Conservation (phyloP, 2,113 vertebrate genomes). For the Tonatia bakeri region DNA sequence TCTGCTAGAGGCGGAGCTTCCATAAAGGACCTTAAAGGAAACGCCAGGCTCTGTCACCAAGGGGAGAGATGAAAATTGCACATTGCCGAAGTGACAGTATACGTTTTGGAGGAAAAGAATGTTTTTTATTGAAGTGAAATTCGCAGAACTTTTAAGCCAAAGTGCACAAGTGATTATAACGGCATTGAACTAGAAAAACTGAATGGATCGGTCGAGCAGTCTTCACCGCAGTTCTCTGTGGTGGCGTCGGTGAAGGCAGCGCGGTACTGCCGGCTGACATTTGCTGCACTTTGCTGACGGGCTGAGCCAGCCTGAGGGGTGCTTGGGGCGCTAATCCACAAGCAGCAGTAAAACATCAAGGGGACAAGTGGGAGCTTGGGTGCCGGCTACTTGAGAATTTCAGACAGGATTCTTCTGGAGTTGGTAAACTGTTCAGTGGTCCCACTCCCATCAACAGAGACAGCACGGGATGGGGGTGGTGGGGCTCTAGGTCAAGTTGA, state of each 20-base stretch:
- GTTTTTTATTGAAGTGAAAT: conserved; percentile 38
- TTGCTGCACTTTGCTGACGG: background rate
- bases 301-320: background rate
- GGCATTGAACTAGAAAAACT: conserved; percentile 1
- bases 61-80: background rate
- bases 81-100: background rate
- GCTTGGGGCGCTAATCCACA: background rate
- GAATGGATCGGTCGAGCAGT: background rate
- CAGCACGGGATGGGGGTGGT: background rate
- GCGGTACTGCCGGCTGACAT: background rate
- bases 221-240: background rate
- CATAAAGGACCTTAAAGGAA: background rate
- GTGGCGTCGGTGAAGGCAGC: background rate
- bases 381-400: background rate
- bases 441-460: background rate
- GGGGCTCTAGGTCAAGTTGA: background rate
- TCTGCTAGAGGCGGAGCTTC: background rate
- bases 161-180: background rate
- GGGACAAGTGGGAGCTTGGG: background rate
- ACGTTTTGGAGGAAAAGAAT: conserved; percentile 9
- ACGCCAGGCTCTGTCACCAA: background rate
- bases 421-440: background rate
- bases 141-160: background rate
- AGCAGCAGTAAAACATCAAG: background rate
- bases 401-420: background rate